Conservation (phyloP, 2,797 vertebrate genomes). For the Chromobotia macracanthus region DNA sequence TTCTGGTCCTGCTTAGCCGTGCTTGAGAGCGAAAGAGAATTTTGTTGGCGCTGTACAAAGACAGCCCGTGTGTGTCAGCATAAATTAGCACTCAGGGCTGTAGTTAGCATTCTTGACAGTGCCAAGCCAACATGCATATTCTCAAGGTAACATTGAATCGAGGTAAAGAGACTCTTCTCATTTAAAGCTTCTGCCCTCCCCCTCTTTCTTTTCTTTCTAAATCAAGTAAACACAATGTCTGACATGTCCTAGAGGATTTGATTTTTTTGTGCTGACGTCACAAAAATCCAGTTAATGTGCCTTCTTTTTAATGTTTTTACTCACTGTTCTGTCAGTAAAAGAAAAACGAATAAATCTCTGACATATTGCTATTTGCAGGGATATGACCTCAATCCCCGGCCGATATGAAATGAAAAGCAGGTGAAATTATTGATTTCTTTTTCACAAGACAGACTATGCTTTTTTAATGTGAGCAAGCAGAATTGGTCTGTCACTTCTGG, state of each 20-base stretch:
- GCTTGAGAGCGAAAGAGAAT: conserved; percentile 2
- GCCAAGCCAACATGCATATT: conserved; percentile 30
- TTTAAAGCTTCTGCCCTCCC: neutral
- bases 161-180: neutral
- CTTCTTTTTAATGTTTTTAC: conserved; percentile 6
- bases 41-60: conserved; percentile 6
- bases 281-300: neutral
- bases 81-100: conserved; percentile 33
- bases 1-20: neutral
- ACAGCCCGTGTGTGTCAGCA: conserved; percentile 29
- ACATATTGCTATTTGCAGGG: conserved; percentile 21
- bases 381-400: conserved; percentile 29
- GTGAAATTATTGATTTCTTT: conserved; percentile 45
- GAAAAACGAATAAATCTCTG: conserved; percentile 23
- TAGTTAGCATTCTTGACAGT: conserved; percentile 40
- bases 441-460: conserved; percentile 45
- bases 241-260: neutral
- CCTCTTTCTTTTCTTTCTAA: neutral
- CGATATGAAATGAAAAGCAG: conserved; percentile 37
- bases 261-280: neutral
- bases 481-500: conserved; percentile 50
- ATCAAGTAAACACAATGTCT: neutral
- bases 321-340: conserved; percentile 16
- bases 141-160: conserved; percentile 36
- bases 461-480: conserved; percentile 48